A percentile compares a stretch with the other conserved stretches of the same genome.
These are phyloP conservation scores for Atrina japonica DNA, from an alignment of 2,888 invertebrate genomes.

Conservation along the genomic window DNA sequence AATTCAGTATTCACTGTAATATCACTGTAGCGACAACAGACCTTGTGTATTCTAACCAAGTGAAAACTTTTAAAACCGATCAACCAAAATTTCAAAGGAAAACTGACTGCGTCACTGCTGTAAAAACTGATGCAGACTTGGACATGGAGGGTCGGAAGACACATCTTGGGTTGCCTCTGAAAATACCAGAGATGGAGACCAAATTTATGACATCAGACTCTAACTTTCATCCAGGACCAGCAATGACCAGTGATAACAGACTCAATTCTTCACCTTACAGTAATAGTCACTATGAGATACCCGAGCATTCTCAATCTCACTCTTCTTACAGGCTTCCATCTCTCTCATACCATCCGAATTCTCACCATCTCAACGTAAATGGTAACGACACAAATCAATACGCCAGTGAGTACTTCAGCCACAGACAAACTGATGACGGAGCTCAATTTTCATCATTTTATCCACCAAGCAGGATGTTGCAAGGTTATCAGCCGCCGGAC, in stretches of 20 bases:
- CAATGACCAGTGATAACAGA: neutral
- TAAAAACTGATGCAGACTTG: no score
- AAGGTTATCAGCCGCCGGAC: conserved; percentile 1
- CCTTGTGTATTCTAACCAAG: no score
- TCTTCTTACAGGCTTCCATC: conserved; percentile 19
- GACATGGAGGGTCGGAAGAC: conserved; percentile 16
- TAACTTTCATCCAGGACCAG: no score
- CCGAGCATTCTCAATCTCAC: conserved; percentile 1
- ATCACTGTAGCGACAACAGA: no score
- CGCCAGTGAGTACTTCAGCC: neutral
- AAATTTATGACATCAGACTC: neutral
- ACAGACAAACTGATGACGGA: conserved; percentile 8
- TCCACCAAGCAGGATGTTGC: neutral
- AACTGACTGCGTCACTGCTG: no score
- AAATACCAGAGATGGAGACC: conserved; percentile 6
- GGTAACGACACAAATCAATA: neutral
- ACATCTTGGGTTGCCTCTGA: conserved; percentile 17
- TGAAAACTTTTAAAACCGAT: no score
- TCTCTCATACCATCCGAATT: conserved; percentile 1
- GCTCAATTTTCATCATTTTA: conserved; percentile 1
- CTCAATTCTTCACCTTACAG: neutral
- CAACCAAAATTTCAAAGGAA: no score
- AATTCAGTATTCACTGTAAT: no score
- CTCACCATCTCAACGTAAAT: no score
- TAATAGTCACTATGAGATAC: neutral